phyloP scores from a whole-genome alignment of 2,113 vertebrate genomes.

The Pao palembangensis region DNA sequence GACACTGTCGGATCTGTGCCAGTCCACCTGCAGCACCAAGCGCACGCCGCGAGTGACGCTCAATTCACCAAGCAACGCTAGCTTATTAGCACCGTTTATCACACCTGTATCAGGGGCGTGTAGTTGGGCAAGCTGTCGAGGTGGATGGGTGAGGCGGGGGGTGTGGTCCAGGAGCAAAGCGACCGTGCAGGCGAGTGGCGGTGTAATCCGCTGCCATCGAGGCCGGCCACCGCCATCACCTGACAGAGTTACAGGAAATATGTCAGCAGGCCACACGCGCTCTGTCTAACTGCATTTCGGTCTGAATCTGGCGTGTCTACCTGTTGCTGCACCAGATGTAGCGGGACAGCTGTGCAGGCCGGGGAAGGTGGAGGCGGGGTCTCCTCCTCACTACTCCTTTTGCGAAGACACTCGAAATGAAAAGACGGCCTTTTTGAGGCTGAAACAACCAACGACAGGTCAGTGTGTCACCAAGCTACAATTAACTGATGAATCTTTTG shows the following conservation, averaged over 20 bases:
- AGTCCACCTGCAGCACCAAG: slow-evolving; percentile 72
- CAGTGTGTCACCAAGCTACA: too few species aligned
- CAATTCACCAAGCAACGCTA: too few species aligned
- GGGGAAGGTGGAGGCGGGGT: slow-evolving; percentile 70
- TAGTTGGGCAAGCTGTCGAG: slow-evolving; percentile 78
- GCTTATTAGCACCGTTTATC: too few species aligned
- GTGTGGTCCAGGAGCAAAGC: slow-evolving; percentile 88
- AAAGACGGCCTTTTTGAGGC: slow-evolving; percentile 86
- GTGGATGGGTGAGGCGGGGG: slow-evolving; percentile 84
- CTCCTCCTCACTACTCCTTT: slow-evolving; percentile 84
- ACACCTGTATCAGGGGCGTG: slow-evolving; percentile 88
- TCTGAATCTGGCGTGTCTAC: slow-evolving; percentile 57
- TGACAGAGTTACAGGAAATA: slow-evolving; percentile 39
- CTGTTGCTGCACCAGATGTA: slow-evolving; percentile 95
- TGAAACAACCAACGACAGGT: slow-evolving; percentile 44
- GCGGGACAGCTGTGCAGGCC: slow-evolving; percentile 83
- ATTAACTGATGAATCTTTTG: too few species aligned
- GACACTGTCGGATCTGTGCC: slow-evolving; percentile 82
- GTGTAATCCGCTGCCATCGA: slow-evolving; percentile 86
- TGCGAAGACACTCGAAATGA: slow-evolving; percentile 92
- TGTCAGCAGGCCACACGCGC: too few species aligned
- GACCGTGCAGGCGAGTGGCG: slow-evolving; percentile 76
- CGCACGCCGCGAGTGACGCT: neutral
- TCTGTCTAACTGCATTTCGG: too few species aligned
- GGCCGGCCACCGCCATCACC: slow-evolving; percentile 92